phyloP scores from a whole-genome alignment of 1,140 invertebrate species.

The Drosophila virilis region DNA sequence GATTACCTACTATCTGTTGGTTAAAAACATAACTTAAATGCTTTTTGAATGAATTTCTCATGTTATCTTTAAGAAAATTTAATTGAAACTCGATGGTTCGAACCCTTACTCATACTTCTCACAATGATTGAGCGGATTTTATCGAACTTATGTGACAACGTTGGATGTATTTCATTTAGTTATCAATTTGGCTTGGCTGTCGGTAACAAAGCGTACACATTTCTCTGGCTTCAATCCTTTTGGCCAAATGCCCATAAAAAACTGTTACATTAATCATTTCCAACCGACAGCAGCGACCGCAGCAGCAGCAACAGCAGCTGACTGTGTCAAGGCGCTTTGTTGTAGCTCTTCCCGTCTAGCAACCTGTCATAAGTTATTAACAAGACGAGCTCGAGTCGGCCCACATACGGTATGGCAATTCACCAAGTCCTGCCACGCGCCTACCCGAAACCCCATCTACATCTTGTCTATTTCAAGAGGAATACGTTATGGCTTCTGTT shows the following conservation, averaged over 20 bases:
- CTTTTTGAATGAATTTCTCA: constrained; percentile 1
- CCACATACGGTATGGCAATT: constrained; percentile 66
- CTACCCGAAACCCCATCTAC: constrained; percentile 23
- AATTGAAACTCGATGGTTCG: constrained; percentile 3
- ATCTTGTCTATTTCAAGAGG: background rate
- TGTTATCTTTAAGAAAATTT: background rate
- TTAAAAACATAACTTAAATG: background rate
- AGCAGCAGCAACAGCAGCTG: constrained; percentile 39
- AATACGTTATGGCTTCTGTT: constrained; percentile 28
- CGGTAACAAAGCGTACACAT: constrained; percentile 31
- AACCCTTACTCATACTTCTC: too few relatives aligned
- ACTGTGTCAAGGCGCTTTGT: constrained; percentile 40
- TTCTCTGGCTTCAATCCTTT: constrained; percentile 60
- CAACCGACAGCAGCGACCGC: constrained; percentile 35
- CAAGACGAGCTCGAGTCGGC: constrained; percentile 63
- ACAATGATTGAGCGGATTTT: constrained; percentile 35
- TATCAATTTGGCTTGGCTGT: constrained; percentile 35
- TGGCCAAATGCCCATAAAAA: constrained; percentile 64
- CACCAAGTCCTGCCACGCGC: constrained; percentile 62
- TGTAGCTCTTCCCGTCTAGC: constrained; percentile 20
- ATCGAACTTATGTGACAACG: constrained; percentile 17
- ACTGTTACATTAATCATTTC: constrained; percentile 72
- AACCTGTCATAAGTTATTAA: constrained; percentile 79
- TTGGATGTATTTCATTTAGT: constrained; percentile 16
- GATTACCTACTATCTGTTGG: background rate